Conservation (phyloP, 2,888 invertebrate genomes). For the Micoletzkya japonica region DNA sequence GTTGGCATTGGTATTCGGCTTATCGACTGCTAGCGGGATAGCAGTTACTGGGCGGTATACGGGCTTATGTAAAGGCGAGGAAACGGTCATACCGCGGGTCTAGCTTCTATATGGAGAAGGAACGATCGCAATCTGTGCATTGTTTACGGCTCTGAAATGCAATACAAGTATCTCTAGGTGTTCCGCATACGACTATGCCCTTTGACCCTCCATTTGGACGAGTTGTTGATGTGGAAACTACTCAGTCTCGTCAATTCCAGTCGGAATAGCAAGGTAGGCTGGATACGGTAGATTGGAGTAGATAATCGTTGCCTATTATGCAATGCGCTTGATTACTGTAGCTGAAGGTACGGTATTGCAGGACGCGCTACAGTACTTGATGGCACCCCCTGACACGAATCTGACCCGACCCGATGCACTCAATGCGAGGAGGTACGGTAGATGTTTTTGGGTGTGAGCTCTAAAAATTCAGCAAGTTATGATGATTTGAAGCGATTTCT, state of each 20-base stretch:
- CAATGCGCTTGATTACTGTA: too few species aligned
- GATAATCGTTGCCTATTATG: too few species aligned
- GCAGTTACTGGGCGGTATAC: too few species aligned
- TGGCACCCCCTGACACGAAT: constrained; percentile 25
- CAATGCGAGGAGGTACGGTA: constrained; percentile 17
- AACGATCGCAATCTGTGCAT: too few species aligned
- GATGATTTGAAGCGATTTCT: not conserved
- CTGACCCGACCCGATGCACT: constrained; percentile 24
- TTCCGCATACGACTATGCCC: constrained; percentile 81
- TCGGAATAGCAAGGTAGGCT: constrained; percentile 68
- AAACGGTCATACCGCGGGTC: too few species aligned
- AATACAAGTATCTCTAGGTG: constrained; percentile 5
- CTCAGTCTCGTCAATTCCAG: constrained; percentile 63
- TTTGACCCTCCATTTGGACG: constrained; percentile 84
- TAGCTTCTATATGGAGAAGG: too few species aligned
- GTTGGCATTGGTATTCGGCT: too few species aligned
- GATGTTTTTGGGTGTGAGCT: too few species aligned
- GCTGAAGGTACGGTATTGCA: not conserved
- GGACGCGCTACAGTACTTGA: not conserved
- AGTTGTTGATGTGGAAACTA: constrained; percentile 78
- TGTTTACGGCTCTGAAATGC: constrained; percentile 42
- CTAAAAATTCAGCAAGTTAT: too few species aligned
- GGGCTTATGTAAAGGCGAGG: too few species aligned
- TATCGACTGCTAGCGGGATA: too few species aligned
- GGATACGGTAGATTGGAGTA: not conserved